These are phyloP conservation scores for Campaea margaritaria DNA, from an alignment of 2,888 invertebrate species.

Conservation along the genomic window DNA sequence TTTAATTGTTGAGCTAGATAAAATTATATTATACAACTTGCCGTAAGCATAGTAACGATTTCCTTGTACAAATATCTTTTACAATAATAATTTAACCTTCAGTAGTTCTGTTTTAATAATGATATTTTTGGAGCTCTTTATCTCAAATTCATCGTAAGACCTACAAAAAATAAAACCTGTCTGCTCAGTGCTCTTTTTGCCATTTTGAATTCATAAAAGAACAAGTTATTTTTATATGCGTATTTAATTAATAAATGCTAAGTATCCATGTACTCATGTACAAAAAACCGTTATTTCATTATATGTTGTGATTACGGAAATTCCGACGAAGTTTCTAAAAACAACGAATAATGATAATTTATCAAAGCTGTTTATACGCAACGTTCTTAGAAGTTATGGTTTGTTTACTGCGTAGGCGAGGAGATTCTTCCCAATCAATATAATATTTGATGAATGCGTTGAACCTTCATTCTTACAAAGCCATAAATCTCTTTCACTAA, in stretches of 20 bases:
- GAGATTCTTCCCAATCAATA: slow-evolving; percentile 36
- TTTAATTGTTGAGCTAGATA: no score
- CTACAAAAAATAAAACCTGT: slow-evolving; percentile 19
- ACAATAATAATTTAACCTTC: not conserved
- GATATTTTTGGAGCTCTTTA: not conserved
- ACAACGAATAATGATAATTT: slow-evolving; percentile 28
- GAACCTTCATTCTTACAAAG: slow-evolving; percentile 12
- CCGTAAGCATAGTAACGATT: no score
- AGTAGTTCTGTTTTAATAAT: not conserved
- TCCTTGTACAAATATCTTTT: not conserved
- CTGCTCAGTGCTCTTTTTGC: slow-evolving; percentile 18
- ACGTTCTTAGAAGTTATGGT: slow-evolving; percentile 34
- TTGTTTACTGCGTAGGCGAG: slow-evolving; percentile 34
- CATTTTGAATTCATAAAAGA: slow-evolving; percentile 13
- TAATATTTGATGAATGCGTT: slow-evolving; percentile 36
- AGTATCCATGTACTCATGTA: slow-evolving; percentile 3
- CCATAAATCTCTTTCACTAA: slow-evolving; percentile 20
- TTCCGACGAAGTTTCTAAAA: slow-evolving; percentile 34
- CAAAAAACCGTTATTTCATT: slow-evolving; percentile 21
- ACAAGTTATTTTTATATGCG: slow-evolving; percentile 16
- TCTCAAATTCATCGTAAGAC: slow-evolving; percentile 12
- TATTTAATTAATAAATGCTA: slow-evolving; percentile 10
- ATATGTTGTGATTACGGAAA: slow-evolving; percentile 32
- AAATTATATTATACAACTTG: no score
- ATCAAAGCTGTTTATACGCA: slow-evolving; percentile 31